Conservation (phyloP, 2,113 vertebrate genomes). For the Phasianus colchicus region DNA sequence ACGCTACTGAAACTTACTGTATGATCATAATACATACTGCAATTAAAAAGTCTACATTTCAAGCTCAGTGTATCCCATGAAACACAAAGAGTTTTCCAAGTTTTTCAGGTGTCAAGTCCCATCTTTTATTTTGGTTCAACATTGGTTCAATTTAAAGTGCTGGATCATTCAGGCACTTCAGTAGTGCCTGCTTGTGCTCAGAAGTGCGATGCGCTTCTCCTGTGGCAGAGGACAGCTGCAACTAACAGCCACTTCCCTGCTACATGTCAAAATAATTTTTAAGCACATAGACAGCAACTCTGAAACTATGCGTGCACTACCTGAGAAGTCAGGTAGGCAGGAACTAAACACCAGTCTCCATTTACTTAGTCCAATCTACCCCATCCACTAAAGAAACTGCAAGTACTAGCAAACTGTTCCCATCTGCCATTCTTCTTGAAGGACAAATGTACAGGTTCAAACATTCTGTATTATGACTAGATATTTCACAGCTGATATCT, state of each 20-base stretch:
- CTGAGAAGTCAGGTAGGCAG: not conserved
- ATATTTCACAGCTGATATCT: not conserved
- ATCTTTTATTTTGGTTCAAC: not conserved
- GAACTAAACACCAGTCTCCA: not conserved
- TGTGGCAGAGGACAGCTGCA: not conserved
- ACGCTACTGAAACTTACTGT: not conserved
- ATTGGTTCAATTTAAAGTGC: not conserved
- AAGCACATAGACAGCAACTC: not conserved
- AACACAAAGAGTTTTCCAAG: not conserved
- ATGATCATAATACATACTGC: not conserved
- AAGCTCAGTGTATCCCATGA: not conserved
- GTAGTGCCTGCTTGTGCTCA: not conserved
- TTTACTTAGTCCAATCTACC: not conserved
- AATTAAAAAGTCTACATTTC: not conserved
- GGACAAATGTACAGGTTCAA: not conserved
- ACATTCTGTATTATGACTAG: not conserved
- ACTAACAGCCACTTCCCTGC: not conserved
- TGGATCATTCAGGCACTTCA: not conserved
- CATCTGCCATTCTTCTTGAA: not conserved
- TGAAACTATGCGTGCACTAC: not conserved
- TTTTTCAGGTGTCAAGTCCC: not conserved
- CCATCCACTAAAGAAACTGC: not conserved
- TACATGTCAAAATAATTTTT: not conserved
- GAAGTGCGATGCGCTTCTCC: not conserved
- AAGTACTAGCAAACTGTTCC: not conserved